Evolutionary conservation across 2,888 invertebrate genomes (phyloP), one percentile per base, ranked within the genome.

Genomic region (Pemphredon lugubris): DNA sequence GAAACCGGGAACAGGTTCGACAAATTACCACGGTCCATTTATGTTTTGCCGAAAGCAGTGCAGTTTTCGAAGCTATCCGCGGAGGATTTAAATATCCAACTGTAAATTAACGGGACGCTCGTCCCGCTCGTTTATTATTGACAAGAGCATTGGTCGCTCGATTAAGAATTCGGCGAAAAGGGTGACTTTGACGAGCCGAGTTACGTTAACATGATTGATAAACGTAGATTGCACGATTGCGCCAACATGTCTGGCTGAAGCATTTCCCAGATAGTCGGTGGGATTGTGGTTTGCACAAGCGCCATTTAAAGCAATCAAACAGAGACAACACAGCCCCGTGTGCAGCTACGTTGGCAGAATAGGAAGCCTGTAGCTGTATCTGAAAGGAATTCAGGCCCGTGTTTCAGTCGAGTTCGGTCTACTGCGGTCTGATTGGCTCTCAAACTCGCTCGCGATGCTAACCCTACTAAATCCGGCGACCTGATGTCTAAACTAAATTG

Each of bases 291-390:
- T n/a, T 64, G 73, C 73, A 63, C 57, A 50, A 61, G 70, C 66
- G 59, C 61, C 69, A 71, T 80, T 80, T 78, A 67, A 80, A 76
- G 69, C 73, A 69, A 78, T 78, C 75, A 66, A 73, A 72, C 61
- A 42, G 60, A 70, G 67, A 61, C 61, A 79, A 66, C 60, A 63
- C 34, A 44, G 57, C 44, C 39, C 51, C 58, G 59, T 39, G 54
- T 39, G 45, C 59, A 67, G 59, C 61, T 65, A 64, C 57, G 50
- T 58, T 63, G 51, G 60, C 14, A 55, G 63, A 65, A 70, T 66
- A 54, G 65, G 66, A 55, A 70, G 58, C 47, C 54, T 37, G 44
- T 40, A 63, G 51, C 51, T 55, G 64, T 71, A 63, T 68, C 60
- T 51, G 55, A 54, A 78, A 80, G 73, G 80, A 78, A 80, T 78